phyloP scores from a whole-genome alignment of 2,888 invertebrate genomes.

The Ennomos quercinarius region DNA sequence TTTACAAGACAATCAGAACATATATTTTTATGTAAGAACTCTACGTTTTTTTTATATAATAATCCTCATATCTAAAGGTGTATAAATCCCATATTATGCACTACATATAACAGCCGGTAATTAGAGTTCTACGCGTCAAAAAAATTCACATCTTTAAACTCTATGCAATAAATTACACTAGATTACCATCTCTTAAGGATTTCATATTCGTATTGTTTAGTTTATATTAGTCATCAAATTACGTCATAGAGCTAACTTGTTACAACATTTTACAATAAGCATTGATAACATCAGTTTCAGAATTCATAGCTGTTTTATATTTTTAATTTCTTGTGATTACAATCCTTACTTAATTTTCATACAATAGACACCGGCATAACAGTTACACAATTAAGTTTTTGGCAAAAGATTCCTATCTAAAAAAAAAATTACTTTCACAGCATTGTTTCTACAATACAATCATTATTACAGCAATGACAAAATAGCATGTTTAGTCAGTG shows the following conservation, averaged over 20 bases:
- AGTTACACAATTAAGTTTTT: slow-evolving; percentile 3
- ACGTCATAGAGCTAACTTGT: too few relatives aligned
- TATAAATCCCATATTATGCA: too few relatives aligned
- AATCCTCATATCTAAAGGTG: too few relatives aligned
- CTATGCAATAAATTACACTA: not conserved
- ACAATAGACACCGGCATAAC: slow-evolving; percentile 8
- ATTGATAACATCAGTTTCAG: too few relatives aligned
- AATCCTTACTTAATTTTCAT: slow-evolving; percentile 15
- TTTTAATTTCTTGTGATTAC: slow-evolving; percentile 4
- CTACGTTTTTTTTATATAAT: too few relatives aligned
- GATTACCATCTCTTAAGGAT: too few relatives aligned
- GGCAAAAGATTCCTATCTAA: slow-evolving; percentile 5
- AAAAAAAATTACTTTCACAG: not conserved
- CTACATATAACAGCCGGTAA: too few relatives aligned
- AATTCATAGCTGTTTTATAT: not conserved
- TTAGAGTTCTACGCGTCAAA: not conserved
- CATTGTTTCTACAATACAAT: slow-evolving; percentile 1
- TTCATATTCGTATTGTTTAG: too few relatives aligned
- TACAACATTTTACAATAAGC: too few relatives aligned
- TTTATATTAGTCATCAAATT: too few relatives aligned
- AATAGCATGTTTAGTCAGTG: slow-evolving; percentile 19
- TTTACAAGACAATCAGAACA: too few relatives aligned
- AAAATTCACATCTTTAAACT: not conserved
- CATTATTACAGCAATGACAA: slow-evolving; percentile 1
- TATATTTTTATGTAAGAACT: too few relatives aligned